Conservation (phyloP, 2,888 invertebrate species). For the Orthonevra nobilis region DNA sequence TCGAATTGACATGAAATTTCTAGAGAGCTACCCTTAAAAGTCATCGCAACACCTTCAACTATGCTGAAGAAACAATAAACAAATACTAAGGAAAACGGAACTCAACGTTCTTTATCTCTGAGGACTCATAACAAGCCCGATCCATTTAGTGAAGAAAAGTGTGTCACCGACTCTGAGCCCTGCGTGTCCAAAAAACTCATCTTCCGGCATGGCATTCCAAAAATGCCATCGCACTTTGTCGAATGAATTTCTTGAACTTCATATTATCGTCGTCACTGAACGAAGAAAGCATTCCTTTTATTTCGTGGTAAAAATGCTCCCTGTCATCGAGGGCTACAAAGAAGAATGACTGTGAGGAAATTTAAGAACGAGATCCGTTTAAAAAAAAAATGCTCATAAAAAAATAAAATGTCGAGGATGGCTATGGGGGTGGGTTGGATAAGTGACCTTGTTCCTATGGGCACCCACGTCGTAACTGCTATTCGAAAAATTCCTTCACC, state of each 20-base stretch:
- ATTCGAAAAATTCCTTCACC: conserved; percentile 29
- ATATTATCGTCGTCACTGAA: conserved; percentile 31
- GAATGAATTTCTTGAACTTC: conserved; percentile 58
- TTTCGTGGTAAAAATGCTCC: too few relatives aligned
- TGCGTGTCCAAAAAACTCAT: conserved; percentile 61
- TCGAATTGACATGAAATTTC: conserved; percentile 38
- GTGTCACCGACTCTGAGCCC: conserved; percentile 23
- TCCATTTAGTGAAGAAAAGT: conserved; percentile 14
- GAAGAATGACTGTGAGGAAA: conserved; percentile 9
- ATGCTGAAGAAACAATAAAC: neutral
- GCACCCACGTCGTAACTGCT: conserved; percentile 8
- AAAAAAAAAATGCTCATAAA: conserved; percentile 60
- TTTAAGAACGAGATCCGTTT: conserved; percentile 62
- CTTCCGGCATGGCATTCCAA: conserved; percentile 40
- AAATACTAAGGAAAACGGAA: too few relatives aligned
- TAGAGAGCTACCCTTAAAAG: neutral
- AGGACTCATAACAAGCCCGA: conserved; percentile 24
- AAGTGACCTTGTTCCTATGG: conserved; percentile 51
- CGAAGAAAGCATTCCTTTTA: neutral
- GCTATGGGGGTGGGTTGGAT: neutral
- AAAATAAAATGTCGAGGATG: conserved; percentile 31
- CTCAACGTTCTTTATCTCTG: neutral
- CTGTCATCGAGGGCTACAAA: neutral
- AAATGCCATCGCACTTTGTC: conserved; percentile 52
- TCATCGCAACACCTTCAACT: neutral